Base-by-base conservation (phyloP, 2,797 vertebrate species). In the Lycodopsis pacificus region DNA sequence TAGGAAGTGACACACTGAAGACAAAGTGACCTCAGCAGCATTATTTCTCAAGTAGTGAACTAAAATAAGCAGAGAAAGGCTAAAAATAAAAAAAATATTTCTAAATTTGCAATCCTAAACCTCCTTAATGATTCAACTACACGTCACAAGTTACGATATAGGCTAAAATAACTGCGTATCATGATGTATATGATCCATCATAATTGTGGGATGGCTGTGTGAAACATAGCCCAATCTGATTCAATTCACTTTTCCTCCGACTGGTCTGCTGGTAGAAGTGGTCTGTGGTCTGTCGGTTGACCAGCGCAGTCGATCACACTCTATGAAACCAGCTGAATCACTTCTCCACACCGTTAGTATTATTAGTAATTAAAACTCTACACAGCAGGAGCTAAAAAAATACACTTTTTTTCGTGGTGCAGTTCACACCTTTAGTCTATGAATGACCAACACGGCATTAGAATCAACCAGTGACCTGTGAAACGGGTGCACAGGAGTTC, bases 271-370 rank as follows among this genome's bases (percentile, higher is more conserved):
- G 19, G 12, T 36, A 66, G 17, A 42, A 49, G 36, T 56, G 53
- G 27, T 72, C 54, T 79, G 59, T n/a, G 53, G 75, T 79, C 59
- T 62, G 11, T 36, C 46, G 22, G 53, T 44, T 15, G 44, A 67
- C 48, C 38, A 66, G n/a, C 1, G 0, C 9, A 27, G 3, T 13
- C 17, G 15, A 14, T n/a, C 13, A 42, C 44, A 61, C 20, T 36
- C 0, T 38, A 11, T 22, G 9, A 65, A 61, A 71, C 34, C 15
- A 54, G 30, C 8, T 57, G 58, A 40, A 63, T 20, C 22, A 34
- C 17, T 54, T 19, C 5, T 38, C 49, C n/a, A n/a, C 6, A 56
- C 6, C 42, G 2, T 56, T 7, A 7, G 0, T 27, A 27, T 0
- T 13, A n/a, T 19, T 1, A 25, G 10, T 15, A 2, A 22, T 30